Evolutionary conservation across 2,797 vertebrate genomes (phyloP).

Genomic region (Leptodactylus fallax): DNA sequence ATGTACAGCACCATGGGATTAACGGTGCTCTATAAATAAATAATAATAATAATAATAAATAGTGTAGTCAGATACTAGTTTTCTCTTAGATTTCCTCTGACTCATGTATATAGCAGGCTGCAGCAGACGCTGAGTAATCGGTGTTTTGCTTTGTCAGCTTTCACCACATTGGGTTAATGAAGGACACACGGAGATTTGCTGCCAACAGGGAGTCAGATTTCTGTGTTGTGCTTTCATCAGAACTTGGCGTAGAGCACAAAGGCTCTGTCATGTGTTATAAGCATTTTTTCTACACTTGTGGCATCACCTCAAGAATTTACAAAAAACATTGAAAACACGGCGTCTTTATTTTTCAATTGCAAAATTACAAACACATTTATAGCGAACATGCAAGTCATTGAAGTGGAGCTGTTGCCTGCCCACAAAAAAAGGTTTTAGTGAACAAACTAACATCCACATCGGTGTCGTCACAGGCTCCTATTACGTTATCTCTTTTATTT

Average conservation of each 20-base stretch:
- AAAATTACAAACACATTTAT: constrained; percentile 11
- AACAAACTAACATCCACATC: background rate
- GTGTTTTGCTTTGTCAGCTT: background rate
- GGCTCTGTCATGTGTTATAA: background rate
- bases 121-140: background rate
- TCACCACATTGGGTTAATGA: background rate
- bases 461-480: background rate
- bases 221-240: constrained; percentile 1
- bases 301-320: background rate
- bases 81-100: no score
- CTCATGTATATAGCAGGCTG: background rate
- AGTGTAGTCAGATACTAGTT: no score
- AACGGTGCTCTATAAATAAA: no score
- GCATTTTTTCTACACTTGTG: background rate
- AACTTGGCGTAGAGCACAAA: background rate
- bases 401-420: background rate
- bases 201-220: background rate
- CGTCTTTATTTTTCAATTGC: constrained; percentile 1
- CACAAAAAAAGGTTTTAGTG: background rate
- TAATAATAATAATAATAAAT: no score
- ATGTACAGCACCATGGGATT: no score
- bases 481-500: no score
- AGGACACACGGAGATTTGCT: background rate
- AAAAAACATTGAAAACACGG: background rate
- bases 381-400: background rate